Conservation (phyloP, 2,113 vertebrate genomes). For the Prionailurus viverrinus region DNA sequence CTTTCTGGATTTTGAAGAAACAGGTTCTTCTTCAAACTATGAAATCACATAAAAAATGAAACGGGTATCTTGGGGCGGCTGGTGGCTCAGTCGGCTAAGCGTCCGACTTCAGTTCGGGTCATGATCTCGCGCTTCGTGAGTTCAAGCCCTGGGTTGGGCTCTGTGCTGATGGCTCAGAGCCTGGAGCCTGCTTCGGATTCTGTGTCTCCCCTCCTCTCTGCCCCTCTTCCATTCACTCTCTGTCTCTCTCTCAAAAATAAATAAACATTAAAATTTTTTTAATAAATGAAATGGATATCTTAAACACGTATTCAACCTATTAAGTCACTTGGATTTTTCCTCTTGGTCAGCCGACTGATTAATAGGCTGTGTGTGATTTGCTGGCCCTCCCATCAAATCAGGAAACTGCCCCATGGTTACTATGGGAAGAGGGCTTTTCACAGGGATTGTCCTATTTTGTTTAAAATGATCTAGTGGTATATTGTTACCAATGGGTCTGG, state of each 20-base stretch:
- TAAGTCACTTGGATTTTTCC: neutral
- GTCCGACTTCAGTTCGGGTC: too few species aligned
- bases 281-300: neutral
- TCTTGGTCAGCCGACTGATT: neutral
- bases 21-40: conserved; percentile 14
- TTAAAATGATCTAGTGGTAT: neutral
- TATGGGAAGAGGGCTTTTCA: neutral
- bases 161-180: too few species aligned
- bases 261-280: too few species aligned
- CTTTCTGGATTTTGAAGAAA: neutral
- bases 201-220: too few species aligned
- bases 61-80: neutral
- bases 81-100: too few species aligned
- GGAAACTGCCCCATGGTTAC: neutral
- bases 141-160: too few species aligned
- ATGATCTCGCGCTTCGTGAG: too few species aligned
- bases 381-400: neutral
- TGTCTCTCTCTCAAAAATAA: too few species aligned
- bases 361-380: neutral
- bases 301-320: neutral
- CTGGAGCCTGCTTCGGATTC: too few species aligned
- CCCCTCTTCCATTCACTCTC: too few species aligned
- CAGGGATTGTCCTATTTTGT: neutral
- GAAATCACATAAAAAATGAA: neutral
- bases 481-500: neutral